phyloP scores from a whole-genome alignment of 2,113 vertebrate species.

The Bombycilla garrulus region DNA sequence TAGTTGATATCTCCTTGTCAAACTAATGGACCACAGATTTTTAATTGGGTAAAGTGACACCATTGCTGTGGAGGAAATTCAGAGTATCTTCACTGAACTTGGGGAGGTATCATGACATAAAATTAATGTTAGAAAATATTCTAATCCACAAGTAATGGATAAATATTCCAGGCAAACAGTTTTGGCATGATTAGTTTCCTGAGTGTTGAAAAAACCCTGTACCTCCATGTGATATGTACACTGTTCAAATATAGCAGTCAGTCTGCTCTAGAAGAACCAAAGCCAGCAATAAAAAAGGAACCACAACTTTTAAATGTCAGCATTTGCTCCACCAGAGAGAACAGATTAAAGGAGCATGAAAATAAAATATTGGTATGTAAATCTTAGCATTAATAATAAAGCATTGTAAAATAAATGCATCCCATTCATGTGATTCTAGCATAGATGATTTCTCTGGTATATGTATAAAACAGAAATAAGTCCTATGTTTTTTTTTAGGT shows the following conservation, averaged over 20 bases:
- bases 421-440: neutral
- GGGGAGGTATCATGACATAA: neutral
- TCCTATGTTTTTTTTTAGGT: neutral
- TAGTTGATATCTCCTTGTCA: neutral
- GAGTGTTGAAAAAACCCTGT: slow-evolving; percentile 16
- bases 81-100: neutral
- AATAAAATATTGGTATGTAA: neutral
- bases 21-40: neutral
- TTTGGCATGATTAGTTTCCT: neutral
- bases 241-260: slow-evolving; percentile 35
- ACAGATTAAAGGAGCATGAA: neutral
- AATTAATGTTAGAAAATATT: neutral
- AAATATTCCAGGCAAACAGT: neutral
- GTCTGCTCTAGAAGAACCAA: slow-evolving; percentile 8
- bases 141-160: neutral
- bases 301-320: slow-evolving; percentile 34
- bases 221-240: neutral
- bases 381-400: slow-evolving; percentile 8
- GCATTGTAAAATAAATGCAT: neutral
- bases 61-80: neutral
- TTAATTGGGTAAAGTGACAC: neutral
- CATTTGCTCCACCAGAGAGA: slow-evolving; percentile 23
- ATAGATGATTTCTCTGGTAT: neutral
- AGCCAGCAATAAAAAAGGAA: slow-evolving; percentile 40
- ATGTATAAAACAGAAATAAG: neutral